Conservation (phyloP, 2,888 invertebrate genomes). For the Torymus texanus region DNA sequence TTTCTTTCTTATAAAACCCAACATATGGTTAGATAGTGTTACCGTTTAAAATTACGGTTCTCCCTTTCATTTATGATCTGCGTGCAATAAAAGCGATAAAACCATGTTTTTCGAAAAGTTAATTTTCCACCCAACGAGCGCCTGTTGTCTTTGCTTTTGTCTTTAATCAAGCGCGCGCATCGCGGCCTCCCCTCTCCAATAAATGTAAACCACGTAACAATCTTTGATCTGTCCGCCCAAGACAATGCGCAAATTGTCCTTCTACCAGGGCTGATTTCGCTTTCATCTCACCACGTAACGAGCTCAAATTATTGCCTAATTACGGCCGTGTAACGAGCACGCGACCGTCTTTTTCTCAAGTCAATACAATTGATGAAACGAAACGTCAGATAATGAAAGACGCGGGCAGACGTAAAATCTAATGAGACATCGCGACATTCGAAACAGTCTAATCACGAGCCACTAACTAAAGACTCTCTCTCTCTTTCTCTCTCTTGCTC, state of each 20-base stretch:
- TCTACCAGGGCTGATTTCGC: not conserved
- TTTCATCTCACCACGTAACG: conserved; percentile 20
- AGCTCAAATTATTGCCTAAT: conserved; percentile 5
- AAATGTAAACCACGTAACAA: too few species aligned
- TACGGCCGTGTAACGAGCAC: not conserved
- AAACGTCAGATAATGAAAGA: conserved; percentile 36
- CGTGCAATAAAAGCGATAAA: too few species aligned
- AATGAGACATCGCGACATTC: conserved; percentile 44
- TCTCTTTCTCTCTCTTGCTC: not conserved
- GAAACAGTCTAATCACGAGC: conserved; percentile 48
- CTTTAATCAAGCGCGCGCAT: too few species aligned
- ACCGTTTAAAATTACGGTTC: too few species aligned
- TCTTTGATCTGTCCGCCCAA: not conserved
- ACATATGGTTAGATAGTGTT: too few species aligned
- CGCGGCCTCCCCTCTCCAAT: too few species aligned
- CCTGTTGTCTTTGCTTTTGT: too few species aligned
- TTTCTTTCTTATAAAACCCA: too few species aligned
- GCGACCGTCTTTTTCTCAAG: not conserved
- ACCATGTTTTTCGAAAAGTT: too few species aligned
- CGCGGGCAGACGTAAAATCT: conserved; percentile 25
- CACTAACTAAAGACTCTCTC: conserved; percentile 35
- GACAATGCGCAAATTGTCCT: conserved; percentile 8
- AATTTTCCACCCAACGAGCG: too few species aligned
- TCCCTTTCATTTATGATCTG: too few species aligned
- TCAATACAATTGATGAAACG: conserved; percentile 9